A percentile compares a stretch with the other conserved stretches of the same genome.
phyloP scores from a whole-genome alignment of 2,113 vertebrate species.

The Microtus ochrogaster region DNA sequence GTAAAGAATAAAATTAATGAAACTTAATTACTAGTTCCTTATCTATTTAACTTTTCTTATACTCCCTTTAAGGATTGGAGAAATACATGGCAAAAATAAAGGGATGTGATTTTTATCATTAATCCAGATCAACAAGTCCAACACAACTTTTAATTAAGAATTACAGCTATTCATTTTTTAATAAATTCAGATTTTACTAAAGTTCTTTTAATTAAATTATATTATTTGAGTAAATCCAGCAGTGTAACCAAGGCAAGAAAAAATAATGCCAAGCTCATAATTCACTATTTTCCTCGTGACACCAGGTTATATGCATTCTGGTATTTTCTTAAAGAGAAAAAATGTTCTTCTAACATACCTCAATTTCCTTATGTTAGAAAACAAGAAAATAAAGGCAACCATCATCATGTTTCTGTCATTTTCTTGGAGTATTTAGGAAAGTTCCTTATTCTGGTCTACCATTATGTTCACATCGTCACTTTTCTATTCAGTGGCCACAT shows the following conservation, averaged over 20 bases:
- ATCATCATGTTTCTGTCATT: not conserved
- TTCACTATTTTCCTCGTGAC: not conserved
- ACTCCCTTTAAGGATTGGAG: not conserved
- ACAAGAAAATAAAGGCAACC: not conserved
- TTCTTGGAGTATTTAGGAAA: not conserved
- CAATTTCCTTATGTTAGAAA: not conserved
- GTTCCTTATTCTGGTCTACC: not conserved
- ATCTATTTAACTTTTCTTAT: not conserved
- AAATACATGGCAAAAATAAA: not conserved
- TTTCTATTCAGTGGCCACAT: not conserved
- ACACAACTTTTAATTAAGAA: not conserved
- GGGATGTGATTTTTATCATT: not conserved
- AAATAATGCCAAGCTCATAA: not conserved
- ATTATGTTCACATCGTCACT: fast-evolving
- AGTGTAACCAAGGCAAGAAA: not conserved
- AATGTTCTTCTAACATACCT: not conserved
- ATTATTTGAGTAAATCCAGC: not conserved
- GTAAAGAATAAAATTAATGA: not conserved
- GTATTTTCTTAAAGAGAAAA: not conserved
- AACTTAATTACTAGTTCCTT: not conserved
- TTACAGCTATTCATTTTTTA: not conserved
- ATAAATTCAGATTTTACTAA: not conserved
- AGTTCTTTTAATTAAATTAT: not conserved
- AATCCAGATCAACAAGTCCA: not conserved
- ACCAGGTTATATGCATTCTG: not conserved